These are phyloP conservation scores for Belonocnema kinseyi DNA, from an alignment of 1,140 invertebrate genomes.

Conservation along the genomic window DNA sequence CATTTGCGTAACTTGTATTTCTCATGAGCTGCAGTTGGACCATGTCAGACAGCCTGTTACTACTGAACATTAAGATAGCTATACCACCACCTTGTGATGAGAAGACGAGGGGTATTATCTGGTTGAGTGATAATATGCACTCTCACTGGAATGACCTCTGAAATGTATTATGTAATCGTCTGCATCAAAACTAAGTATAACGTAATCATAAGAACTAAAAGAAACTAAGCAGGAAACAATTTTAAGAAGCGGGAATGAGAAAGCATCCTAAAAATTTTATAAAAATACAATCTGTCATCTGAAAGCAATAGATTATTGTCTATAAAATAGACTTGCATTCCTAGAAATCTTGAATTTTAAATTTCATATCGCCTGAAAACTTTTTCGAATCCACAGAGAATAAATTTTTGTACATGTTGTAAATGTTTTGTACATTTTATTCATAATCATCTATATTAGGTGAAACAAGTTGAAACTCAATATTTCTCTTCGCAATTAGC, in stretches of 20 bases:
- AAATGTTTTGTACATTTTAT: no score
- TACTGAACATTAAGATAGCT: constrained; percentile 17
- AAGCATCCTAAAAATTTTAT: no score
- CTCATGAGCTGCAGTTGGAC: neutral
- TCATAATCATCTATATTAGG: no score
- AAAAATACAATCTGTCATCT: no score
- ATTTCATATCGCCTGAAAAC: no score
- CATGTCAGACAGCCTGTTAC: constrained; percentile 25
- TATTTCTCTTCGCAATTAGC: no score
- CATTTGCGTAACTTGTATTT: constrained; percentile 1
- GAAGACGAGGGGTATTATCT: constrained; percentile 21
- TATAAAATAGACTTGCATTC: no score
- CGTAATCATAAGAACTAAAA: neutral
- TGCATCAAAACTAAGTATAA: neutral
- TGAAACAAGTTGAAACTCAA: no score
- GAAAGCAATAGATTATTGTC: no score
- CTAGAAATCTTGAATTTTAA: no score
- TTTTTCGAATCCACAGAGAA: no score
- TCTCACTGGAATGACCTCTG: constrained; percentile 8
- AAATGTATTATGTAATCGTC: constrained; percentile 6
- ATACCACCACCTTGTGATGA: constrained; percentile 18
- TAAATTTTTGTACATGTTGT: no score
- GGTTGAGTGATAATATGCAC: constrained; percentile 22
- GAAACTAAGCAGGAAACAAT: neutral
- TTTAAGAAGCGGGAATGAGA: neutral